phyloP scores from a whole-genome alignment of 2,113 vertebrate genomes.

The Phrynocephalus versicolor region DNA sequence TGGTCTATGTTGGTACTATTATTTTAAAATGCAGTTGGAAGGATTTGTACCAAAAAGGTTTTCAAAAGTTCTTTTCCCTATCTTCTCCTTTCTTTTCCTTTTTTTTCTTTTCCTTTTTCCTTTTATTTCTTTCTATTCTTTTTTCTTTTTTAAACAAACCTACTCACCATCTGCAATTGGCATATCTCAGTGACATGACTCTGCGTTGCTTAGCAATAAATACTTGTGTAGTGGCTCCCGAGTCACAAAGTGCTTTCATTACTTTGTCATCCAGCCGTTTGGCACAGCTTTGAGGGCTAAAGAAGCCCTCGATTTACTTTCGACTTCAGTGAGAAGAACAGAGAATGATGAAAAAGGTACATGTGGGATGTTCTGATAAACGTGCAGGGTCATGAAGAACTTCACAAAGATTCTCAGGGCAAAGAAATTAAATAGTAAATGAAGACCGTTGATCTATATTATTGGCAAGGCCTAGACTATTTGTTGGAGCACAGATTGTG shows the following conservation, averaged over 20 bases:
- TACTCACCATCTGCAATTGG: conserved; percentile 79
- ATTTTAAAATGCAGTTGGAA: conserved; percentile 60
- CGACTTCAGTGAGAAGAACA: conserved; percentile 43
- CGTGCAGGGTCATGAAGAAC: background rate
- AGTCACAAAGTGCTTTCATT: conserved; percentile 64
- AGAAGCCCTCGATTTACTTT: conserved; percentile 29
- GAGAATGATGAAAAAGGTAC: conserved; percentile 30
- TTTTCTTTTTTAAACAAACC: conserved; percentile 55
- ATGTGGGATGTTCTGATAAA: conserved; percentile 18
- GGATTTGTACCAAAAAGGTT: conserved; percentile 63
- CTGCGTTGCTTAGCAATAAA: conserved; percentile 78
- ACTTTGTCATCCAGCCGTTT: conserved; percentile 73
- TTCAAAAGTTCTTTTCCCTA: conserved; percentile 63
- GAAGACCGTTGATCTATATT: background rate
- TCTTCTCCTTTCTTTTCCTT: background rate
- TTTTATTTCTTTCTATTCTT: background rate
- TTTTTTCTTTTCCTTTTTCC: no score
- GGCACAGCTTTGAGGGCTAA: conserved; percentile 47
- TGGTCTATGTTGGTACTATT: conserved; percentile 52
- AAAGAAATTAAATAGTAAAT: conserved; percentile 18
- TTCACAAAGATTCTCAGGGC: conserved; percentile 14
- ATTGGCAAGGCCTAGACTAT: conserved; percentile 22
- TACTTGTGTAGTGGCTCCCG: conserved; percentile 61
- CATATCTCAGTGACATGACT: conserved; percentile 70
- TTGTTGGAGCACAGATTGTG: conserved; percentile 10